Base-by-base conservation (phyloP, 2,797 vertebrate genomes). In the Lagodon rhomboides region DNA sequence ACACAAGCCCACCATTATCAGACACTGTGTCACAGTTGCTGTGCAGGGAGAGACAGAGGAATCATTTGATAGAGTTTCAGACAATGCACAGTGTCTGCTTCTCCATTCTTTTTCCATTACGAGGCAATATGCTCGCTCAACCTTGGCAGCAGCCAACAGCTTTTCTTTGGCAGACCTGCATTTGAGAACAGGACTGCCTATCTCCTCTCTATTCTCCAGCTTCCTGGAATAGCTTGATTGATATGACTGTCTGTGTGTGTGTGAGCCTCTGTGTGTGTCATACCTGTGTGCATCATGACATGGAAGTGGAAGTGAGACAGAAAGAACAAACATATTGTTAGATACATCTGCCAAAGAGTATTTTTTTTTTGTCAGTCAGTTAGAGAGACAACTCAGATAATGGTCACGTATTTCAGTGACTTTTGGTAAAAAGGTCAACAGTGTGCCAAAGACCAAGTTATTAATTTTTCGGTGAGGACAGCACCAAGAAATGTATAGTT, bases 51-150 rank as follows among this genome's bases (percentile, higher is more conserved):
- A 90, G 79, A 79, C 73, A 46, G 75, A 75, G 79, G 79, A 88
- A 88, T 87, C 79, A 84, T 91, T 84, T 84, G 80, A 86, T 87
- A 34, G 89, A 87, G 83, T 86, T 90, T 87, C 79, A 89, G 83
- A 91, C 89, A 91, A 89, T 80, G 87, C 83, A 77, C 85, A 67
- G 62, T 77, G 83, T 84, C 82, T 86, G 78, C 78, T 69, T 80
- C 79, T 84, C 68, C 78, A 81, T 93, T 88, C 73, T 72, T 85
- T 90, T 88, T 79, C 87, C 83, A 87, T 91, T 91, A 89, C 59
- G 23, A 84, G 77, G 82, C 85, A 87, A 89, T 87, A 76, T 83
- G 86, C 70, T 87, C 71, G 23, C 79, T 90, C 85, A 87, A 87
- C 87, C 90, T 89, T 87, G 80, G 85, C 89, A 90, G 75, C 81